Percentiles rank a stretch among this genome's conserved stretches.
phyloP scores from a whole-genome alignment of 2,888 invertebrate genomes.

The Pseudeuparius sepicola region DNA sequence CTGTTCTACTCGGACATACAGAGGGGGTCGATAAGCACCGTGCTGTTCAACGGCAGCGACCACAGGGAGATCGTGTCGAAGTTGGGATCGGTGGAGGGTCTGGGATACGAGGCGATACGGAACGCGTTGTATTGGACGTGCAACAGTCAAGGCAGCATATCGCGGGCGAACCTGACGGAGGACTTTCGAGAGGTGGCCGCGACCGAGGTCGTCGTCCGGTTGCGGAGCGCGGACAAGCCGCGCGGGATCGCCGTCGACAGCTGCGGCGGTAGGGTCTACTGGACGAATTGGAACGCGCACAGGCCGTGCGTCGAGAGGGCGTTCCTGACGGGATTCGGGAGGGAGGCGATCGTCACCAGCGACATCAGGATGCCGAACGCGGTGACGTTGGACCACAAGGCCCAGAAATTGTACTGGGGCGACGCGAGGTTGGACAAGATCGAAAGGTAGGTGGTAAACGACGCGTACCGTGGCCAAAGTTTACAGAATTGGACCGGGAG shows the following conservation, averaged over 20 bases:
- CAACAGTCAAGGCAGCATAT: constrained; percentile 66
- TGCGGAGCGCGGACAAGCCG: constrained; percentile 65
- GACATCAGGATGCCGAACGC: constrained; percentile 84
- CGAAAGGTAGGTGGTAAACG: too few relatives aligned
- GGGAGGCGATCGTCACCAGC: constrained; percentile 61
- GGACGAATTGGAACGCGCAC: constrained; percentile 85
- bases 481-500: too few relatives aligned
- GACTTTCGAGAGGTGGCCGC: constrained; percentile 37
- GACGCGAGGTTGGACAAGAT: constrained; percentile 80
- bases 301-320: constrained; percentile 74
- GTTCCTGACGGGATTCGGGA: constrained; percentile 42
- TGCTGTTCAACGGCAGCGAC: constrained; percentile 67
- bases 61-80: constrained; percentile 61
- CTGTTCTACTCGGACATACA: constrained; percentile 87
- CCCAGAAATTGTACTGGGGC: constrained; percentile 73
- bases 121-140: constrained; percentile 79
- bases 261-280: constrained; percentile 67
- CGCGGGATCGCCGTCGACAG: constrained; percentile 78
- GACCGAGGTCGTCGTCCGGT: constrained; percentile 50
- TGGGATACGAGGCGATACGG: constrained; percentile 62
- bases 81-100: constrained; percentile 79
- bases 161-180: constrained; percentile 44
- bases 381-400: constrained; percentile 63
- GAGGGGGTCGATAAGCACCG: constrained; percentile 71
- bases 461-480: too few relatives aligned